Conservation (phyloP, 1,140 invertebrate genomes). For the Pseudomyrmex sp. region DNA sequence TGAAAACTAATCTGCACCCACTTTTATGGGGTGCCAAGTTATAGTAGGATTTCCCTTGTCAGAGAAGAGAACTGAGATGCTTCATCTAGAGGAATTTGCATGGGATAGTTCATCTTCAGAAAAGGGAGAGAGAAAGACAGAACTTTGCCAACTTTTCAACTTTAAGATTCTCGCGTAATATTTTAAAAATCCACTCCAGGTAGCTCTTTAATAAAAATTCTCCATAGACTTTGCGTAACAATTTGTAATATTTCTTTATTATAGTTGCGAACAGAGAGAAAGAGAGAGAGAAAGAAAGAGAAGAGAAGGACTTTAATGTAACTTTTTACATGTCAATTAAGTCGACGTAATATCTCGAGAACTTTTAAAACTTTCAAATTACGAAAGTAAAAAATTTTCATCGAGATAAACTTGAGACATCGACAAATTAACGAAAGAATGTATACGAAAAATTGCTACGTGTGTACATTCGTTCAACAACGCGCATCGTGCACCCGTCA, state of each 20-base stretch:
- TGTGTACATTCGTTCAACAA: too few species aligned
- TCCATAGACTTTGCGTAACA: neutral
- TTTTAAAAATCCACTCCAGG: neutral
- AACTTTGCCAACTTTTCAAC: slow-evolving; percentile 16
- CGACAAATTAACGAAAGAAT: too few species aligned
- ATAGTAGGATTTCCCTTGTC: slow-evolving; percentile 7
- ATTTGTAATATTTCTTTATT: slow-evolving; percentile 15
- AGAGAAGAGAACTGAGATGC: slow-evolving; percentile 27
- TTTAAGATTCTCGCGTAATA: neutral
- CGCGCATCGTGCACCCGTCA: neutral
- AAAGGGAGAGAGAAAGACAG: too few species aligned
- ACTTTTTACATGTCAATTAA: too few species aligned
- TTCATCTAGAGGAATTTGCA: slow-evolving; percentile 33
- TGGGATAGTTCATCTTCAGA: slow-evolving; percentile 26
- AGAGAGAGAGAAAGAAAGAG: too few species aligned
- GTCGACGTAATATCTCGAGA: too few species aligned
- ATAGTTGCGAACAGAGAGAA: neutral
- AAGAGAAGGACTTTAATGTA: too few species aligned
- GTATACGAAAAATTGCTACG: too few species aligned
- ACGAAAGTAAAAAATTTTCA: too few species aligned
- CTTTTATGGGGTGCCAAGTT: slow-evolving; percentile 30
- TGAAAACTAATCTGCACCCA: slow-evolving; percentile 44
- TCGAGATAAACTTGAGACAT: too few species aligned
- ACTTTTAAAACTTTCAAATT: too few species aligned
- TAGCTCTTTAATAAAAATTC: slow-evolving; percentile 27